Evolutionary conservation across 2,113 vertebrate species (phyloP).

Genomic region (Gobius niger): DNA sequence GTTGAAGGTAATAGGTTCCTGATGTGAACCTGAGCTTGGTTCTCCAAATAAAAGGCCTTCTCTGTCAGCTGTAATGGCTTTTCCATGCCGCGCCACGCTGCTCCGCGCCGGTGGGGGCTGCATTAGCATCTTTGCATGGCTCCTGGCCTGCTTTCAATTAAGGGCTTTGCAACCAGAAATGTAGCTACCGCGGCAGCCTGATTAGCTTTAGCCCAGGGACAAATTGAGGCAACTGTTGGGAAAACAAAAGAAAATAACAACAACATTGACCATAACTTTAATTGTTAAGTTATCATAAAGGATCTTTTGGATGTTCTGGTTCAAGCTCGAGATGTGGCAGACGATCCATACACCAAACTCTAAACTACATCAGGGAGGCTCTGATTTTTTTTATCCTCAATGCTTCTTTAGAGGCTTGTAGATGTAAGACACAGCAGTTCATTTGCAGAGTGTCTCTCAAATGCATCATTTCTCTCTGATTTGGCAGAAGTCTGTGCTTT

Average conservation of each 20-base stretch:
- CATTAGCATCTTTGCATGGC: slow-evolving; percentile 53
- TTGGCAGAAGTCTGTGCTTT: too few species aligned
- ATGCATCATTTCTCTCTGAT: too few species aligned
- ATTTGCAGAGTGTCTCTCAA: too few species aligned
- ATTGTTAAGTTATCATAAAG: too few species aligned
- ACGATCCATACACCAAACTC: too few species aligned
- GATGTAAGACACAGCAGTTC: too few species aligned
- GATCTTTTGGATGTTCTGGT: too few species aligned
- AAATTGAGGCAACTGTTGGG: neutral
- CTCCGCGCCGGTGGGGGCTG: slow-evolving; percentile 31
- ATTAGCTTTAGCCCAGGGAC: slow-evolving; percentile 29
- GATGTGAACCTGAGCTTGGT: slow-evolving; percentile 74
- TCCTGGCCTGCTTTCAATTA: slow-evolving; percentile 44
- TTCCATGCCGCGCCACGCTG: slow-evolving; percentile 57
- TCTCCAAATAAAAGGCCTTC: slow-evolving; percentile 71
- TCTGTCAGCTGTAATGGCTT: slow-evolving; percentile 74
- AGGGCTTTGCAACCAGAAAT: slow-evolving; percentile 22
- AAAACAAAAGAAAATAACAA: neutral
- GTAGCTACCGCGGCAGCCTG: slow-evolving; percentile 3
- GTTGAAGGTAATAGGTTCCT: slow-evolving; percentile 77
- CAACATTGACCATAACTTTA: too few species aligned
- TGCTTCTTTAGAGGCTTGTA: too few species aligned
- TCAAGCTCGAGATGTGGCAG: too few species aligned
- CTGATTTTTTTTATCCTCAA: too few species aligned
- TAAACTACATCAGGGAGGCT: too few species aligned